Percentiles rank a stretch among this genome's conserved stretches.
phyloP scores from a whole-genome alignment of 2,797 vertebrate species.

The Champsocephalus gunnari region DNA sequence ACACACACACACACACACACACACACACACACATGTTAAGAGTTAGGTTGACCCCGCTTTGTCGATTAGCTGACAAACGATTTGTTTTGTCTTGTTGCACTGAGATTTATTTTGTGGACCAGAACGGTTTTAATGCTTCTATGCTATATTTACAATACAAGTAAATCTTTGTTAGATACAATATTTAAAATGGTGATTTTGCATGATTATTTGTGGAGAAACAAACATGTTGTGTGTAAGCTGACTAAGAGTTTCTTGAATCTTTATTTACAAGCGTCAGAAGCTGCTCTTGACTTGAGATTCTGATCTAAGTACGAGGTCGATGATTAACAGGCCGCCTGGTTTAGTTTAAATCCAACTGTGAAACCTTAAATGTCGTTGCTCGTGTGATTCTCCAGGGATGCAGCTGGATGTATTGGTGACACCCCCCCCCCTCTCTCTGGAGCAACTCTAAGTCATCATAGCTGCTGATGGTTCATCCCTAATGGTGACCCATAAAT shows the following conservation, averaged over 20 bases:
- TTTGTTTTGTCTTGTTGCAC: too few species aligned
- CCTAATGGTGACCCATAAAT: constrained; percentile 79
- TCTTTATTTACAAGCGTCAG: not conserved
- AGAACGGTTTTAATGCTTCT: too few species aligned
- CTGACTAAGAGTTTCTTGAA: too few species aligned
- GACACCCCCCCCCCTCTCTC: constrained; percentile 32
- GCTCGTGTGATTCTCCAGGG: constrained; percentile 27
- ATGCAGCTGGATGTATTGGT: constrained; percentile 43
- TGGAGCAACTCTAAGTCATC: constrained; percentile 59
- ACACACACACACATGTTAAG: not conserved
- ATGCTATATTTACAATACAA: too few species aligned
- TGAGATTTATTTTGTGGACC: too few species aligned
- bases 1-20: not conserved
- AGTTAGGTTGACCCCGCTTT: too few species aligned
- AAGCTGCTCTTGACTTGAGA: not conserved
- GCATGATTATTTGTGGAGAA: too few species aligned
- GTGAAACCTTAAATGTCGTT: constrained; percentile 8
- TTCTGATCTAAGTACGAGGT: not conserved
- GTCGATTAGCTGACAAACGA: too few species aligned
- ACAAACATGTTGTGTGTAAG: too few species aligned
- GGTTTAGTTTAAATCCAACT: constrained; percentile 8
- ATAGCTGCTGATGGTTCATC: constrained; percentile 65
- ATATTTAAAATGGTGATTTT: too few species aligned
- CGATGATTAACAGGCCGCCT: constrained; percentile 12
- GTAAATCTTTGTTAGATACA: too few species aligned